phyloP scores from a whole-genome alignment of 2,113 vertebrate species.

The Acrocephalus kingi region DNA sequence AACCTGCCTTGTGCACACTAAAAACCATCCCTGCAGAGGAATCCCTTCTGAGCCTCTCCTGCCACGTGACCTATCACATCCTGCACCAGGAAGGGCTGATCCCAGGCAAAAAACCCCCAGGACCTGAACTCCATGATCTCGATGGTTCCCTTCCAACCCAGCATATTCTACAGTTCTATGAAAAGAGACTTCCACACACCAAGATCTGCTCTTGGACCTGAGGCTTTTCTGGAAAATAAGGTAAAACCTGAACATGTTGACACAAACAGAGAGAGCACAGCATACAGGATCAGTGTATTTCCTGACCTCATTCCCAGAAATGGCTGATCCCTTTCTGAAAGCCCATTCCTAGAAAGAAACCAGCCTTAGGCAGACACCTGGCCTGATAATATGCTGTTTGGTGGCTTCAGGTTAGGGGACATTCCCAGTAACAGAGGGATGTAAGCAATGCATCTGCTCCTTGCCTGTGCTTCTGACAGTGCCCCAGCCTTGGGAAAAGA shows the following conservation, averaged over 20 bases:
- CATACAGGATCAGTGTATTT: rapidly evolving
- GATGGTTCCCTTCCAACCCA: not conserved
- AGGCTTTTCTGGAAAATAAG: not conserved
- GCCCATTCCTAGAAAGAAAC: not conserved
- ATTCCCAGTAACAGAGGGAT: not conserved
- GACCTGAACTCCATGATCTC: not conserved
- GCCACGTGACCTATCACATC: rapidly evolving
- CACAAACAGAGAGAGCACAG: not conserved
- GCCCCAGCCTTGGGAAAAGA: not conserved
- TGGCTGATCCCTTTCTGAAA: not conserved
- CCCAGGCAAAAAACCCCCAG: not conserved
- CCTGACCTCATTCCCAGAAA: not conserved
- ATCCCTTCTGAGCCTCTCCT: not conserved
- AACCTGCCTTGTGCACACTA: not conserved
- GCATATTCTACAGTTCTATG: not conserved
- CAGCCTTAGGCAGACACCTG: not conserved
- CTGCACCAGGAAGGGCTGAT: not conserved
- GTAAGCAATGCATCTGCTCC: not conserved
- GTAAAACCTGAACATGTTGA: not conserved
- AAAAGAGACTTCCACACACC: not conserved
- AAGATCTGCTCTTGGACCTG: not conserved
- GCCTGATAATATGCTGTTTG: not conserved
- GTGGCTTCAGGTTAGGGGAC: not conserved
- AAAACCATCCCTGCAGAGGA: not conserved
- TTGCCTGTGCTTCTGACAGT: not conserved